Base-by-base conservation (phyloP, 2,113 vertebrate genomes). In the Ginglymostoma cirratum region DNA sequence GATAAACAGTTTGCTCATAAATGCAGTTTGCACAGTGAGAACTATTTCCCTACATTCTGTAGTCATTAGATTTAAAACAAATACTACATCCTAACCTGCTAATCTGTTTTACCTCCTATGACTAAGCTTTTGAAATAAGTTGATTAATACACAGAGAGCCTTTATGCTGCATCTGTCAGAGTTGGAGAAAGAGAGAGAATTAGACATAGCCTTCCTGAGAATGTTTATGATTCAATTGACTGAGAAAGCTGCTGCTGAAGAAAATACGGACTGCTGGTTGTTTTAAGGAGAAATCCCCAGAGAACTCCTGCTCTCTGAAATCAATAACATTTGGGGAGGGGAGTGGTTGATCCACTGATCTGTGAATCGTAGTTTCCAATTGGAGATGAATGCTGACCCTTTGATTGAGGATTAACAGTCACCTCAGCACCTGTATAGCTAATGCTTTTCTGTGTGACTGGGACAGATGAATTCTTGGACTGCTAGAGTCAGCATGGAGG, bases 191-290 rank as follows among this genome's bases (percentile, higher is more conserved):
- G 61, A n/a, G 30, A 65, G 14, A 42, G 52, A 76, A 14, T 34
- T 5, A 72, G 70, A 89, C 14, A 34, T 5, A 19, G 14, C 27
- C 30, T 90, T 19, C n/a, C 14, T 65, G 34, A 38, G 61, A 90
- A 92, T 38, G 89, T 21, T 92, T n/a, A 90, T n/a, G 55, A 65
- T 92, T 92, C 65, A 66, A 66, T 92, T 92, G 55, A 92, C 34
- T 15, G 2, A 65, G 30, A 89, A 52, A 34, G 17, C 55, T 66
- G 12, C 52, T 61, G 27, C 27, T 90, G 86, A 90, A 90, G 48
- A 48, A 90, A 90, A 19, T 5, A 17, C n/a, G 7, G 55, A 65
- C 0, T 80, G 38, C 14, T 80, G n/a, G 6, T 52, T 87, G 23
- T 65, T 66, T 65, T 30, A 66, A 61, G 27, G 55, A 65, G 89